A percentile compares a stretch with the other conserved stretches of the same genome.
Evolutionary conservation across 2,888 invertebrate genomes (phyloP).

Genomic region (Calameuta pallipes): DNA sequence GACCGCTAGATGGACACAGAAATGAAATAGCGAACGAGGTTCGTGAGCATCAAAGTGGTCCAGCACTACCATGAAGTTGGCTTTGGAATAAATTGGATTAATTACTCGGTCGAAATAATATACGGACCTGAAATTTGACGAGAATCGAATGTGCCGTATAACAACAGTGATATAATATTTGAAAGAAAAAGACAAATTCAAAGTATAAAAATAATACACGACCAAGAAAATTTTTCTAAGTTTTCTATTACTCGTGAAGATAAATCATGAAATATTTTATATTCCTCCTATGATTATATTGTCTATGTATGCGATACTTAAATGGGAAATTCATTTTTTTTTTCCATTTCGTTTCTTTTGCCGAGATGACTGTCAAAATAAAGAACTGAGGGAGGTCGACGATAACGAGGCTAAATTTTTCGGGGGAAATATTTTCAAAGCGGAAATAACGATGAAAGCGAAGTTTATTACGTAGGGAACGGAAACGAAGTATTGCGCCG

Average conservation of each 20-base stretch:
- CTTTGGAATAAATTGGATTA: neutral
- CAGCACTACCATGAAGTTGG: neutral
- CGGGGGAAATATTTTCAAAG: neutral
- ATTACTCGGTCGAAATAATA: neutral
- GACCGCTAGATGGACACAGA: neutral
- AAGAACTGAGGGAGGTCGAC: neutral
- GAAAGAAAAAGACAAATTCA: neutral
- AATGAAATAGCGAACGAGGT: neutral
- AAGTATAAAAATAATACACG: neutral
- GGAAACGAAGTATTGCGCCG: neutral
- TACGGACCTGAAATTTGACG: too few relatives aligned
- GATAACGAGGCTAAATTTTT: neutral
- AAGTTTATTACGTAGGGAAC: neutral
- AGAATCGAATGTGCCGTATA: too few relatives aligned
- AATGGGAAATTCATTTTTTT: neutral
- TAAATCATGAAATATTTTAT: neutral
- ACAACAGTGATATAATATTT: too few relatives aligned
- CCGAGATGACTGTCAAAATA: neutral
- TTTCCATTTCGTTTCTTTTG: neutral
- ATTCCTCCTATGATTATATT: neutral
- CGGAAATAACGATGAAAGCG: neutral
- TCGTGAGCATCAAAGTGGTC: neutral
- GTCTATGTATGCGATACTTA: neutral
- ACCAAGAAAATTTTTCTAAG: neutral
- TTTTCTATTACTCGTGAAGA: neutral